A percentile compares a stretch with the other conserved stretches of the same genome.
These are phyloP conservation scores for Linnaemya tessellans DNA, from an alignment of 2,888 invertebrate species.

Conservation along the genomic window DNA sequence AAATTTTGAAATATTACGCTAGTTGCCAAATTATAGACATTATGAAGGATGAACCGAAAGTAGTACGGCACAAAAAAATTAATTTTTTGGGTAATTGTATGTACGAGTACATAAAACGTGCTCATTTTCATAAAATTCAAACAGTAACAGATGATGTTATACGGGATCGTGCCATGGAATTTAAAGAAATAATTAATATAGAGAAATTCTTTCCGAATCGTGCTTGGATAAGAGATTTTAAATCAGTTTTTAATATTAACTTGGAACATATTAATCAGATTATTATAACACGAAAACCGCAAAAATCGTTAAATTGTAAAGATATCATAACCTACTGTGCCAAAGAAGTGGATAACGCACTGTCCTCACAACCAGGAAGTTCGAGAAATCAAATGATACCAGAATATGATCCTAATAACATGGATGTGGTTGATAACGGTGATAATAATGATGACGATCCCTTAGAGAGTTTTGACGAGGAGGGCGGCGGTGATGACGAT, in stretches of 20 bases:
- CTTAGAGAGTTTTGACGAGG: constrained; percentile 53
- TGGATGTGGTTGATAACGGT: constrained; percentile 35
- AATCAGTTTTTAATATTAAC: constrained; percentile 73
- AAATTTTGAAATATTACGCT: constrained; percentile 74
- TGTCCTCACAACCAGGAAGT: constrained; percentile 59
- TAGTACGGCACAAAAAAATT: constrained; percentile 74
- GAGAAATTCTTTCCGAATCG: constrained; percentile 74
- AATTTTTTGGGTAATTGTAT: constrained; percentile 75
- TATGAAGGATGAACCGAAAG: constrained; percentile 71
- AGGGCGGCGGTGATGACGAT: constrained; percentile 35
- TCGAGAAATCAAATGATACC: constrained; percentile 61
- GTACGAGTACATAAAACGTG: constrained; percentile 75
- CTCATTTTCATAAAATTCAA: constrained; percentile 67
- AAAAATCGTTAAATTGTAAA: constrained; percentile 68
- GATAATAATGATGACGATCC: constrained; percentile 59
- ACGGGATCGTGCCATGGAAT: constrained; percentile 72
- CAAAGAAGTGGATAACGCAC: constrained; percentile 70
- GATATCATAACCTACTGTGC: constrained; percentile 74
- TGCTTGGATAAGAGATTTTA: constrained; percentile 75
- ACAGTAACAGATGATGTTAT: constrained; percentile 70
- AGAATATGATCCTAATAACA: constrained; percentile 25
- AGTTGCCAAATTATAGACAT: constrained; percentile 73
- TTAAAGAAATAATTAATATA: constrained; percentile 73
- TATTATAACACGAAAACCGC: constrained; percentile 71
- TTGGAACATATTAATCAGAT: constrained; percentile 67